phyloP scores from a whole-genome alignment of 2,888 invertebrate genomes.

The Drosophila pegasa region DNA sequence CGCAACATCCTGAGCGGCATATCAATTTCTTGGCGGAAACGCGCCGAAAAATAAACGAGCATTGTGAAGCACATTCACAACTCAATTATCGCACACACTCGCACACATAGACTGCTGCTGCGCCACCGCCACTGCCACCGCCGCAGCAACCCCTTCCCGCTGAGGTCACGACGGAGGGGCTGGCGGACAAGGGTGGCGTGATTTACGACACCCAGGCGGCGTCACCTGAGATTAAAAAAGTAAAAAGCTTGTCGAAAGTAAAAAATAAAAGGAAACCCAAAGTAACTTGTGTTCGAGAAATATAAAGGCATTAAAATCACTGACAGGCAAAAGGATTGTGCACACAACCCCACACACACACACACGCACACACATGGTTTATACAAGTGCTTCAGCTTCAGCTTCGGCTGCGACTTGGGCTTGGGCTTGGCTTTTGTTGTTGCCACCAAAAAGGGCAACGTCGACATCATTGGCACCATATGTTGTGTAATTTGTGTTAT shows the following conservation, averaged over 20 bases:
- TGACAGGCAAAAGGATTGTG: slow-evolving; percentile 80
- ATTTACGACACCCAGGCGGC: slow-evolving; percentile 84
- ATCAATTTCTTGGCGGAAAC: slow-evolving; percentile 68
- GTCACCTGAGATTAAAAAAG: slow-evolving; percentile 85
- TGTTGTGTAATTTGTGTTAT: slow-evolving; percentile 85
- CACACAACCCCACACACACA: slow-evolving; percentile 18
- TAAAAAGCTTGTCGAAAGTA: slow-evolving; percentile 79
- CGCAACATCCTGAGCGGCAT: slow-evolving; percentile 72
- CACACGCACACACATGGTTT: slow-evolving; percentile 29
- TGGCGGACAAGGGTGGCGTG: slow-evolving; percentile 60
- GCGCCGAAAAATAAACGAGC: slow-evolving; percentile 31
- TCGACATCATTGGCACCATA: slow-evolving; percentile 85
- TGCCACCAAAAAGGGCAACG: slow-evolving; percentile 79
- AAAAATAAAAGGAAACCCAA: slow-evolving; percentile 55
- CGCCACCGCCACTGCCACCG: slow-evolving; percentile 61
- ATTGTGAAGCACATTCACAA: slow-evolving; percentile 70
- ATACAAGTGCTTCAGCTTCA: slow-evolving; percentile 58
- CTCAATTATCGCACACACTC: slow-evolving; percentile 75
- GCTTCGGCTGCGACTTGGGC: slow-evolving; percentile 27
- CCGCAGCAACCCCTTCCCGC: slow-evolving; percentile 55
- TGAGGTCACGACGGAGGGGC: slow-evolving; percentile 15
- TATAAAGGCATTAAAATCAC: slow-evolving; percentile 83
- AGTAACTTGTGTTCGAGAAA: slow-evolving; percentile 71
- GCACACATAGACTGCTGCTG: slow-evolving; percentile 9
- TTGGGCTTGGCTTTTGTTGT: slow-evolving; percentile 56